Base-by-base conservation (phyloP, 2,888 invertebrate genomes). In the Troilus luridus region DNA sequence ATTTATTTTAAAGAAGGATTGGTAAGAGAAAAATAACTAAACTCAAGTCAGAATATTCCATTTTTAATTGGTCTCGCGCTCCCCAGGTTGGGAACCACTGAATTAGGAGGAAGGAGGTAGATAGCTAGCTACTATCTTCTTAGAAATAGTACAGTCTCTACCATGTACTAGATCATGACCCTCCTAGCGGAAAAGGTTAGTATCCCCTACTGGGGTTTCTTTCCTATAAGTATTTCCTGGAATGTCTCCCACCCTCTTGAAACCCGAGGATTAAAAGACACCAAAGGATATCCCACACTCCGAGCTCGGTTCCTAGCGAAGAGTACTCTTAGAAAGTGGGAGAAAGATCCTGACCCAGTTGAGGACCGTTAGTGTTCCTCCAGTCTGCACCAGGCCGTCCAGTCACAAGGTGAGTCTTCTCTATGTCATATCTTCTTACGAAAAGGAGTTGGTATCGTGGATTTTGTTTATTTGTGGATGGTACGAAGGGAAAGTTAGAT, bases 271-370 rank as follows among this genome's bases (percentile, higher is more conserved):
- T 24, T 8, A 27, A 27, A 77, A 2, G 72, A 77, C 72, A 77
- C 27, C 8, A 11, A 24, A 24, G 12, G 67, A 67, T 24, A 67
- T 24, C 54, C 81, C 81, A 81, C 21, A 81, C 81, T 9, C 56
- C 2, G 0, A 9, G 24, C 21, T 54, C 9, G 81, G 54, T 81
- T 3, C 19, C 19, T 21, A 77, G 27, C 14, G 27, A 27, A 27
- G 72, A 77, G 72, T 14, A 77, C 72, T 77, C 60, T 88, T 88
- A 62, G 88, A 88, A 89, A 89, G 89, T 89, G 89, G 89, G 89
- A 89, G 89, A 89, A 54, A 89, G 89, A 89, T n/a, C 19, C 12
- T 89, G 89, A 89, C 89, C 89, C 67, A 89, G 67, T 89, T 89
- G 19, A 21, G 64, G 21, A 64, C 89, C 89, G 89, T 89, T 89